Percentiles rank a stretch among this genome's conserved stretches.
These are phyloP conservation scores for Morbakka virulenta DNA, from an alignment of 30 jellyfish, hydroid and myxozoan genomes.

Conservation along the genomic window DNA sequence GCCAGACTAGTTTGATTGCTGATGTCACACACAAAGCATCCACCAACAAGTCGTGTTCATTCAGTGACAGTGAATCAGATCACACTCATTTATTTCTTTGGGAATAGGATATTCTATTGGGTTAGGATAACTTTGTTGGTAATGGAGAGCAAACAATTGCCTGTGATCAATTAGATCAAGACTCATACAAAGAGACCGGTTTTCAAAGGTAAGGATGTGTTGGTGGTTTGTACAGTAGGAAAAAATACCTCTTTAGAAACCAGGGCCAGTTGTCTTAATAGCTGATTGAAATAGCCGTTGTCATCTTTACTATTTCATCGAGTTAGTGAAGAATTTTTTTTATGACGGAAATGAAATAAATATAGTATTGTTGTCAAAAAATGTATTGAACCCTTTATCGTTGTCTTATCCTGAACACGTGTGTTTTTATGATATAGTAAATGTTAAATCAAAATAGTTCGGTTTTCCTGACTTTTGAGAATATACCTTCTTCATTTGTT, in stretches of 20 bases:
- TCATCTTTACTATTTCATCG: background rate
- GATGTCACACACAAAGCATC: background rate
- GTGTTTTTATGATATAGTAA: background rate
- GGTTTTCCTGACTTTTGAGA: too few relatives aligned
- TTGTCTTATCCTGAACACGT: background rate
- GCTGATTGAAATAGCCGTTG: background rate
- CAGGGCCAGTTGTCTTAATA: background rate
- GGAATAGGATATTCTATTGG: background rate
- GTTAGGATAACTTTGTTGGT: background rate
- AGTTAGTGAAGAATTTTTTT: background rate
- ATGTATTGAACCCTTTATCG: background rate
- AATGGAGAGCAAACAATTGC: background rate
- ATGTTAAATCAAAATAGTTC: background rate
- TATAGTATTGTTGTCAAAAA: background rate
- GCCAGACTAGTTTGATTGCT: background rate
- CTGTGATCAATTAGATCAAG: background rate
- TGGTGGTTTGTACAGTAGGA: background rate
- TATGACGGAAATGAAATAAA: background rate
- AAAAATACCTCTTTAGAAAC: background rate
- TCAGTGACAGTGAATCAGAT: background rate
- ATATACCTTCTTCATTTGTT: too few relatives aligned
- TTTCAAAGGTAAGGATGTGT: background rate
- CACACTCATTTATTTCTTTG: background rate
- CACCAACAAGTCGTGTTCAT: background rate
- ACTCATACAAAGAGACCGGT: background rate